These are phyloP conservation scores for Pedetes capensis DNA, from an alignment of 2,113 vertebrate species.

Conservation along the genomic window DNA sequence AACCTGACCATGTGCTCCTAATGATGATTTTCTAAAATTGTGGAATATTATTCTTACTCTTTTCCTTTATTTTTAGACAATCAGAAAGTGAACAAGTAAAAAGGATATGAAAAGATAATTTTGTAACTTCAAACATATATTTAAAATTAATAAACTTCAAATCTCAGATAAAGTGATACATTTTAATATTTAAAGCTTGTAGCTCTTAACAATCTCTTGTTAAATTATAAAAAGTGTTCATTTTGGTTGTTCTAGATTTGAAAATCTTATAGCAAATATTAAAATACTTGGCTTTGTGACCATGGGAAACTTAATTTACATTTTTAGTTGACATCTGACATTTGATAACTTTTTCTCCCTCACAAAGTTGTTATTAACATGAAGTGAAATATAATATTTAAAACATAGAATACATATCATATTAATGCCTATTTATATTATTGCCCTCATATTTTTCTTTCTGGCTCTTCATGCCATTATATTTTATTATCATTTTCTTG, in stretches of 20 bases:
- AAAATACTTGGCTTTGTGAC: background rate
- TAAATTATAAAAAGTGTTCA: background rate
- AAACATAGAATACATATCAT: background rate
- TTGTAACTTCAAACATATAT: background rate
- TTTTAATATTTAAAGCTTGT: background rate
- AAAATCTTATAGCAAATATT: background rate
- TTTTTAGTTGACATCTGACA: background rate
- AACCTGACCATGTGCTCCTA: background rate
- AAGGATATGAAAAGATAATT: background rate
- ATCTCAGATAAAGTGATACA: background rate
- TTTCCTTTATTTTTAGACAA: background rate
- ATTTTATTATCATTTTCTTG: background rate
- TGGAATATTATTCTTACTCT: background rate
- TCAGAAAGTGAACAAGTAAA: background rate
- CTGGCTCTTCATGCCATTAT: background rate
- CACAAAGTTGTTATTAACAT: background rate
- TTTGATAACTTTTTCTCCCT: conserved; percentile 23
- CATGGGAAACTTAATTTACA: conserved; percentile 31
- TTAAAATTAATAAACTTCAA: background rate
- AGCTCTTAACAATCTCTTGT: background rate
- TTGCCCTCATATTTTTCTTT: conserved; percentile 5
- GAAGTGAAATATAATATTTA: background rate
- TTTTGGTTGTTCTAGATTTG: background rate
- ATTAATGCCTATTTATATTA: background rate
- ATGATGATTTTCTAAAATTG: background rate